Base-by-base conservation (phyloP, 2,797 vertebrate genomes). In the Bryconaethiops microstoma region DNA sequence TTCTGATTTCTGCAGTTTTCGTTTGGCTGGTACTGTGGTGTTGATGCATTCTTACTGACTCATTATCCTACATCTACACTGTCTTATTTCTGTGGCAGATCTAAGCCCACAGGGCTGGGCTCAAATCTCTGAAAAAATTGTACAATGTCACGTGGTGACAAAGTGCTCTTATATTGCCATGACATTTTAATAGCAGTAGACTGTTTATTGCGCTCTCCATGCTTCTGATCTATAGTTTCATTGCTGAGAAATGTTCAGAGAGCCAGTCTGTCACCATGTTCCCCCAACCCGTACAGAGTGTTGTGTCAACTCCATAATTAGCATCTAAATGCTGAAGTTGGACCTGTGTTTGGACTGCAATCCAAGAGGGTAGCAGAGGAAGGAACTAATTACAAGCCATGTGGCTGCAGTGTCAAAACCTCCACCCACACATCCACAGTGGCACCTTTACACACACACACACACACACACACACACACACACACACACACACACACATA, bases 371-470 rank as follows among this genome's bases (percentile, higher is more conserved):
- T 59, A 68, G 60, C 78, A 54, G 76, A 83, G 77, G 82, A 80
- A 85, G 79, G 35, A 74, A 77, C 83, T 86, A 88, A 88, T 88
- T 86, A 85, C 82, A 79, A 86, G 82, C 79, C 80, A 80, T 75
- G 64, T 68, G 68, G 60, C 78, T 83, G 63, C 35, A 23, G 77
- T 86, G 69, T 57, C 63, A 19, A 74, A 73, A 81, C 76, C 4
- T 57, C 23, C 45, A 64, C 77, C 25, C 52, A 59, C 76, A 78
- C 80, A 59, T 35, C n/a, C 9, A 81, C 39, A 70, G 54, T 54
- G 17, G 68, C 17, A 52, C 40, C 65, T 29, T 7, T 70, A 80
- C 73, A 52, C 21, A 35, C 42, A 76, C 65, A 75, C 55, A 64
- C 69, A 73, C 35, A 74, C 62, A 39, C 60, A 75, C 16, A 72